Evolutionary conservation across 2,888 invertebrate species (phyloP), one percentile per base, ranked within the genome.

Genomic region (Cryptus viduatorius): DNA sequence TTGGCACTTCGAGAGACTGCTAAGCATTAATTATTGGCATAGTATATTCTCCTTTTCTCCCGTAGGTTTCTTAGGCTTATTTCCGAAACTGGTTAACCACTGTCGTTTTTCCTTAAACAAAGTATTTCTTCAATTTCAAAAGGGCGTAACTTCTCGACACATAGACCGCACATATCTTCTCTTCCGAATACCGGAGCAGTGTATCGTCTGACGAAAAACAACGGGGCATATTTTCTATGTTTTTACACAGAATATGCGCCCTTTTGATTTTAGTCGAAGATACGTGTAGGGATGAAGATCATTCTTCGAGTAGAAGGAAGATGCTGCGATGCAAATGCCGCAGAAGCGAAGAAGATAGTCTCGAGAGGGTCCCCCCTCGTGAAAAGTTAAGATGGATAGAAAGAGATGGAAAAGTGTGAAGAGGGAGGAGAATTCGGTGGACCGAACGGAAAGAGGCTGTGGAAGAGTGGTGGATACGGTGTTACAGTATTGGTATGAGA

Each of bases 371-470:
- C 14, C 56, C 72, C 53, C 3, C 53, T 19, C 53, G 64, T 46
- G 64, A 64, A 16, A 37, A 75, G 48, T 8, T 8, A 31, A 80
- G 44, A 53, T 10, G 19, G 75, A 79, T 1, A 48, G 53, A 78
- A 61, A 65, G 67, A 86, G 84, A 77, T 44, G 64, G 50, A 31
- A 65, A 53, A 44, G 44, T 42, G 29, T 16, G 46, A 76, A 37
- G 81, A 79, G 81, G 77, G 81, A 84, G 86, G 82, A 78, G 79
- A 85, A 81, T 71, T 37, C 31, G 73, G 46, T 76, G 79, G 79
- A 79, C 69, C 85, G 64, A 37, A 82, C 73, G 80, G 83, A 87
- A 82, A 84, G 86, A 86, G 86, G 86, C 77, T 71, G 82, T 64
- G 5, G 59, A 31, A 59, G 71, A 78, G 69, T 64, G 24, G 67